phyloP scores from a whole-genome alignment of 1,140 invertebrate species.

The Psix sp. region DNA sequence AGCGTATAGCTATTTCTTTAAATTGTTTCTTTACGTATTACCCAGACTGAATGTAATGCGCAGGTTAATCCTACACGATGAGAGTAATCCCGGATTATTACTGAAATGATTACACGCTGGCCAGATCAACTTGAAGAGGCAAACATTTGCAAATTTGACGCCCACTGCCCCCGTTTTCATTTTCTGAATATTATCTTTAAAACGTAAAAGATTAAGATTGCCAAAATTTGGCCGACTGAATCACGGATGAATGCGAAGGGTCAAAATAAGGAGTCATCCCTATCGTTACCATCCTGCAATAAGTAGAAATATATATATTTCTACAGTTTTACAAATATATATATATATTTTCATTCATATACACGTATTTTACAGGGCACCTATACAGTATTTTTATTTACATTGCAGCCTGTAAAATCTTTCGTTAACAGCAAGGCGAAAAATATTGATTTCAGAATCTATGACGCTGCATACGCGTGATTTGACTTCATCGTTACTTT shows the following conservation, averaged over 20 bases:
- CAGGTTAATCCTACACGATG: conserved; percentile 63
- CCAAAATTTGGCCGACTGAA: conserved; percentile 25
- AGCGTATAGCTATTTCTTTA: conserved; percentile 19
- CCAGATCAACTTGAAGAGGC: conserved; percentile 61
- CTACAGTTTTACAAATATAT: conserved; percentile 56
- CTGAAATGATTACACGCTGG: conserved; percentile 68
- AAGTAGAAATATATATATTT: conserved; percentile 61
- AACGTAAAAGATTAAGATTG: conserved; percentile 41
- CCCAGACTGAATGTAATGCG: conserved; percentile 30
- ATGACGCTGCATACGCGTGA: conserved; percentile 12
- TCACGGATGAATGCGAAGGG: conserved; percentile 64
- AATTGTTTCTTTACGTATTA: conserved; percentile 15
- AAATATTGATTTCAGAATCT: conserved; percentile 40
- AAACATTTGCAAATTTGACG: conserved; percentile 39
- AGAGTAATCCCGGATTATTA: conserved; percentile 64
- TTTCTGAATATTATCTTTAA: conserved; percentile 37
- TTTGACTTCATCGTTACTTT: conserved; percentile 13
- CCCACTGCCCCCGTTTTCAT: conserved; percentile 51
- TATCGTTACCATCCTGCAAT: conserved; percentile 59
- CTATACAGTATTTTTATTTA: background rate
- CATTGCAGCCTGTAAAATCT: background rate
- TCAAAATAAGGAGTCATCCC: conserved; percentile 74
- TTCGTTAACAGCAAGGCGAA: conserved; percentile 39
- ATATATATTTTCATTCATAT: conserved; percentile 22
- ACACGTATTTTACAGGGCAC: conserved; percentile 13